Evolutionary conservation across 35 echinoderm and acorn worm species (phyloP).

Genomic region (Strongylocentrotus purpuratus): DNA sequence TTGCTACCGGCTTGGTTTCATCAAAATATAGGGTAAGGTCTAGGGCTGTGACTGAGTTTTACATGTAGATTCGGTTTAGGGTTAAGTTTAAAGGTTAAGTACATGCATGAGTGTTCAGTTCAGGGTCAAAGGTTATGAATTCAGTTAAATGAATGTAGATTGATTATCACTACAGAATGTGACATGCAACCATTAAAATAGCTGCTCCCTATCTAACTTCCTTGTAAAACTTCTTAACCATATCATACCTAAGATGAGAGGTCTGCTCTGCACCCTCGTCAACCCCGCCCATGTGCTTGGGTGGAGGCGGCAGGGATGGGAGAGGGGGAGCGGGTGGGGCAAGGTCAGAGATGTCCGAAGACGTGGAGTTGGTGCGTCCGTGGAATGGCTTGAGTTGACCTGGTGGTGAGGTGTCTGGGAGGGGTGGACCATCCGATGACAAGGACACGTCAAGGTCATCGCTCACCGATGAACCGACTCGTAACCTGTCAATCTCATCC

Average conservation of each 20-base stretch:
- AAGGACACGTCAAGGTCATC: conserved; percentile 12
- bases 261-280: background rate
- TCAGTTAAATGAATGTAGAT: no score
- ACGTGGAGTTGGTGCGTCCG: conserved; percentile 56
- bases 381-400: conserved; percentile 12
- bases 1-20: no score
- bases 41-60: no score
- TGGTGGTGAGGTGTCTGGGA: conserved; percentile 34
- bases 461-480: background rate
- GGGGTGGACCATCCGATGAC: conserved; percentile 15
- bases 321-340: conserved; percentile 39
- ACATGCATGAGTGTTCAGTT: no score
- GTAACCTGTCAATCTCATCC: conserved; percentile 49
- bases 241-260: background rate
- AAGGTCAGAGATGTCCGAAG: conserved; percentile 50
- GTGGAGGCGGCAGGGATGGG: conserved; percentile 56
- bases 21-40: no score
- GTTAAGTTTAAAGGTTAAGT: no score
- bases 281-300: background rate
- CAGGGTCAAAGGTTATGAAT: no score
- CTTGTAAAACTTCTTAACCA: no score
- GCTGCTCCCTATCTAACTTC: no score
- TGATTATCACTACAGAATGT: no score
- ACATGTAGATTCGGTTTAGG: no score
- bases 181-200: no score